These are phyloP conservation scores for Cathartes aura DNA, from an alignment of 2,113 vertebrate species.

Conservation along the genomic window DNA sequence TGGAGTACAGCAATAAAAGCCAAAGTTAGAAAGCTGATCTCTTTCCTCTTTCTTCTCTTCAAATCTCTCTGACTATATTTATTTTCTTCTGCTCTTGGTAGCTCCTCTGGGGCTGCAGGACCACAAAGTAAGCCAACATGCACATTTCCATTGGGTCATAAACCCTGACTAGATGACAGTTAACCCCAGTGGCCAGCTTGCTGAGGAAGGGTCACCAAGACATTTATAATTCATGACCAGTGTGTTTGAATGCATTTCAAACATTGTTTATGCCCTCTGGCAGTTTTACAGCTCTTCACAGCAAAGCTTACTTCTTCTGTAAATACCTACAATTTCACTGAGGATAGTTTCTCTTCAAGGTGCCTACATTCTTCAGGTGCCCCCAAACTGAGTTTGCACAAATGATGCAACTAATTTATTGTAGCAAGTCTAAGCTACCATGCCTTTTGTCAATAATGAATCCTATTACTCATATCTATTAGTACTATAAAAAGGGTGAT, in stretches of 20 bases:
- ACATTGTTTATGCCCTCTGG: constrained; percentile 11
- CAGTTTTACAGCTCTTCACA: constrained; percentile 17
- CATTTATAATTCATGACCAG: constrained; percentile 30
- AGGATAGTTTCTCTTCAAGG: neutral
- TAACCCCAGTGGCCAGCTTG: constrained; percentile 29
- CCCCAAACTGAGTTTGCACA: neutral
- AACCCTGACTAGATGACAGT: neutral
- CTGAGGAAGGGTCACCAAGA: neutral
- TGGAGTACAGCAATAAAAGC: neutral
- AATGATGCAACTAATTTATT: neutral
- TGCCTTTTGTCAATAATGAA: neutral
- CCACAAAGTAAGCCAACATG: neutral
- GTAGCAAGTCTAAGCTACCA: neutral
- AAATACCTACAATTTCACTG: neutral
- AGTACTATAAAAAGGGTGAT: neutral
- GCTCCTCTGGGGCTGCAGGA: neutral
- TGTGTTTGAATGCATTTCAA: constrained; percentile 18
- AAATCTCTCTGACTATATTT: neutral
- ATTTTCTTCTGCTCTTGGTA: neutral
- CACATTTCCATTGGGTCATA: constrained; percentile 2
- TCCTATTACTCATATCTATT: neutral
- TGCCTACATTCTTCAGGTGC: neutral
- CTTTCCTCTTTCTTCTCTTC: neutral
- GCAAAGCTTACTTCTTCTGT: neutral
- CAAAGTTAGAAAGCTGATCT: neutral